Conservation (phyloP, 2,888 invertebrate species). For the Platycheirus rosarum region DNA sequence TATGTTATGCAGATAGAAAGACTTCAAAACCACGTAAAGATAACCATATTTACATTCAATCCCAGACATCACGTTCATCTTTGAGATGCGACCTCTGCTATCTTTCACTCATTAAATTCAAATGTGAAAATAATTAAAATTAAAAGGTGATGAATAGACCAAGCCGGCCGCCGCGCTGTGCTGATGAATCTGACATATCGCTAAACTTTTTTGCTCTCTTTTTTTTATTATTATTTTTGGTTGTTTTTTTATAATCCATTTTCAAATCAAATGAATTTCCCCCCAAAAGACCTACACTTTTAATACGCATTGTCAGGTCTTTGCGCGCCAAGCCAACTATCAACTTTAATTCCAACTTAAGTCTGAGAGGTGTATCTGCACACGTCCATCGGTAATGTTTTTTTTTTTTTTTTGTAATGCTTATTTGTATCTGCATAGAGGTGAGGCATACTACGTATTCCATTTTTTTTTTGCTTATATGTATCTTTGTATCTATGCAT, state of each 20-base stretch:
- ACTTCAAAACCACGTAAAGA: constrained; percentile 35
- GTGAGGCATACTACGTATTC: constrained; percentile 42
- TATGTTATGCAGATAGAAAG: constrained; percentile 7
- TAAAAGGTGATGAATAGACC: constrained; percentile 66
- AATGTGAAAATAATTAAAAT: constrained; percentile 68
- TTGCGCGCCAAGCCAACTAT: constrained; percentile 61
- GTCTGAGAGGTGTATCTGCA: constrained; percentile 64
- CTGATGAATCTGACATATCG: constrained; percentile 25
- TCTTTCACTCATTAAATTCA: constrained; percentile 61
- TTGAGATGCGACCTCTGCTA: constrained; percentile 28
- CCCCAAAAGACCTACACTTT: not conserved
- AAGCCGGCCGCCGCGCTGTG: not conserved
- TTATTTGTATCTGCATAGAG: constrained; percentile 31
- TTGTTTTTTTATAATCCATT: constrained; percentile 30
- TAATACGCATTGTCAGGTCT: constrained; percentile 24
- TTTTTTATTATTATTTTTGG: constrained; percentile 25
- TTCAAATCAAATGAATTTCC: constrained; percentile 54
- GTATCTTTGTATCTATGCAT: constrained; percentile 35
- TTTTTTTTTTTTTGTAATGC: no score
- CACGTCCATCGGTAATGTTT: constrained; percentile 54
- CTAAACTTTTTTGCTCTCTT: constrained; percentile 47
- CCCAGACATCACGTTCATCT: constrained; percentile 40
- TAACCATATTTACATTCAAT: constrained; percentile 38
- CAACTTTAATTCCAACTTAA: constrained; percentile 55
- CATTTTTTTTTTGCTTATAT: constrained; percentile 34